These are phyloP conservation scores for Arrhamphus sclerolepis DNA, from an alignment of 2,797 vertebrate genomes.

Conservation along the genomic window DNA sequence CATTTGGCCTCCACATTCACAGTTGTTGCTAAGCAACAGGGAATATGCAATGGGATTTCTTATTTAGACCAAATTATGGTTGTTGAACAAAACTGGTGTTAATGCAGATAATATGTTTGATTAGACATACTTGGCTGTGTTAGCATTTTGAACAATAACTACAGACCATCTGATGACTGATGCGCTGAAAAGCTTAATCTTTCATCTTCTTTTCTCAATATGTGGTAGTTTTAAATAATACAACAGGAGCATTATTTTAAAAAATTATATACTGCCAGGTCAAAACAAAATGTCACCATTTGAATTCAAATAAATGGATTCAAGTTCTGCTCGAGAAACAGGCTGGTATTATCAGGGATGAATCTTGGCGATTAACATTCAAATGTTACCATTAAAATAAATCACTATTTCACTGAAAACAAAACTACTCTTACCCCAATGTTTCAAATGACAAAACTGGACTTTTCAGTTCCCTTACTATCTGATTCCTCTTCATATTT, in stretches of 20 bases:
- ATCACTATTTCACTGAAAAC: background rate
- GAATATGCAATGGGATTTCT: conserved; percentile 38
- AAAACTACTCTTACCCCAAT: background rate
- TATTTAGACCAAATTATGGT: conserved; percentile 45
- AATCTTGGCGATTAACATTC: background rate
- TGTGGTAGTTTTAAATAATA: background rate
- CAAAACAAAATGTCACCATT: too few species aligned
- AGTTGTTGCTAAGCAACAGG: conserved; percentile 74
- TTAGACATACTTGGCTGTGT: background rate
- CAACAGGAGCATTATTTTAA: background rate
- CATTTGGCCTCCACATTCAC: conserved; percentile 48
- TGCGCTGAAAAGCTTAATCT: background rate
- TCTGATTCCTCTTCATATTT: background rate
- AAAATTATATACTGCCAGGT: background rate
- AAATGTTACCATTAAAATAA: background rate
- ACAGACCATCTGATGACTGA: conserved; percentile 1
- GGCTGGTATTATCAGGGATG: background rate
- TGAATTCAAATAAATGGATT: too few species aligned
- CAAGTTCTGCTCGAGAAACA: background rate
- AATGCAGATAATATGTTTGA: conserved; percentile 24
- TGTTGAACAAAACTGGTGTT: conserved; percentile 36
- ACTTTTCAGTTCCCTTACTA: background rate
- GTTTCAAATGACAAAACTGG: too few species aligned
- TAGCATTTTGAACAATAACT: background rate
- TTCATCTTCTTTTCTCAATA: background rate